Evolutionary conservation across 2,888 invertebrate genomes (phyloP).

Genomic region (Sepioteuthis lessoniana): DNA sequence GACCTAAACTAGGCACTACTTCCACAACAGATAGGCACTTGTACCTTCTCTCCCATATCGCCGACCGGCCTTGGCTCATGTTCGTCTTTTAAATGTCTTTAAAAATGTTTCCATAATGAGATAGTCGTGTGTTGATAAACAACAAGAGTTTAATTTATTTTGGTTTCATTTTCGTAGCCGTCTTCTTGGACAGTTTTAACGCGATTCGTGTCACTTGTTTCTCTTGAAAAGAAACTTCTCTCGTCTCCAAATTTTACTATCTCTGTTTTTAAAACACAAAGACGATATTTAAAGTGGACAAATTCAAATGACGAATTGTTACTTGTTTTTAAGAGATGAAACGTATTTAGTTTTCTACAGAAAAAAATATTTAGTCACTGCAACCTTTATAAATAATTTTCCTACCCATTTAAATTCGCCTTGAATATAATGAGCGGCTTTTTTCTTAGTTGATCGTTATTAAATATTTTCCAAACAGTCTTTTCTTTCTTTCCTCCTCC

Average conservation of each 20-base stretch:
- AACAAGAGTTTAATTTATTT: conserved; percentile 1
- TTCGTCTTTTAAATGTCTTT: conserved; percentile 33
- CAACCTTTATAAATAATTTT: neutral
- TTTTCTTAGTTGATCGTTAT: neutral
- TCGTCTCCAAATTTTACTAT: neutral
- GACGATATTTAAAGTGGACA: neutral
- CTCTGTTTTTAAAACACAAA: conserved; percentile 38
- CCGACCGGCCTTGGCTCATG: neutral
- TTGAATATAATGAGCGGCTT: neutral
- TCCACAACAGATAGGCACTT: neutral
- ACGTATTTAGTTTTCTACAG: neutral
- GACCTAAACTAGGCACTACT: neutral
- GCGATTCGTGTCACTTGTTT: conserved; percentile 4
- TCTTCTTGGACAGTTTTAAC: neutral
- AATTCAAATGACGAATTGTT: neutral
- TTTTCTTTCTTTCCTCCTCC: no score
- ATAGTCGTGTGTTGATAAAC: conserved; percentile 4
- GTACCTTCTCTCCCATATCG: neutral
- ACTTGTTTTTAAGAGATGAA: neutral
- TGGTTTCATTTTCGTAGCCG: neutral
- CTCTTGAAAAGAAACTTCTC: no score
- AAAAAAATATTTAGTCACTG: neutral
- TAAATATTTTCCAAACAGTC: neutral
- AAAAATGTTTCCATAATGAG: neutral
- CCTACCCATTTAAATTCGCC: neutral